Base-by-base conservation (phyloP, 2,888 invertebrate species). In the Chrysodeixis includens region DNA sequence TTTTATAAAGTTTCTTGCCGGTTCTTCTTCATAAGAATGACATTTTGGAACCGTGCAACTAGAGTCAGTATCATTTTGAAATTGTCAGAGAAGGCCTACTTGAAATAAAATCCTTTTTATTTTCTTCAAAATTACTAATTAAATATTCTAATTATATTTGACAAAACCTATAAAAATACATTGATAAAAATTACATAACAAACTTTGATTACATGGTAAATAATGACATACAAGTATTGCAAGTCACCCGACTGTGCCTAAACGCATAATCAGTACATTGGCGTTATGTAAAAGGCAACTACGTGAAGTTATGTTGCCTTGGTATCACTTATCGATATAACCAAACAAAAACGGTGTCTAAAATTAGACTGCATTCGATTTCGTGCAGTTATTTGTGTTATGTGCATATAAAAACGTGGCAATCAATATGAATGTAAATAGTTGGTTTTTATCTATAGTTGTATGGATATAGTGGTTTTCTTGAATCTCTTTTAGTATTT, bases 261-360 rank as follows among this genome's bases (percentile, higher is more conserved):
- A 62, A 62, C 57, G 35, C 66, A 60, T 71, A 62, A 63, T 52
- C 14, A 58, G 56, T 58, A 72, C 44, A 51, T 46, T 30, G 32
- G 49, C 54, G 52, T 74, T 74, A 71, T 67, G 58, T 76, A 76
- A 74, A 67, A 64, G 22, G 30, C 9, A 9, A 63, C 49, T 46
- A 74, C 67, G 69, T 64, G 66, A 54, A 68, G 70, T 66, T 73
- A 77, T 74, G 61, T 53, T 59, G 51, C 55, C 57, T 74, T 62
- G 62, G 58, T 67, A 74, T 57, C 58, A 56, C 57, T 74, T 61
- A 63, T 69, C 52, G 54, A 20, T n/a, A 30, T 51, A 56, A 46
- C 52, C 51, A 68, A 62, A 62, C 49, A 40, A 61, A 72, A 76
- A 63, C 35, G 59, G 40, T 40, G 14, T 40, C 35, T 35, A 35